Evolutionary conservation across 2,113 vertebrate species (phyloP), one percentile per base, ranked within the genome.

Genomic region (Hirundichthys speculiger): DNA sequence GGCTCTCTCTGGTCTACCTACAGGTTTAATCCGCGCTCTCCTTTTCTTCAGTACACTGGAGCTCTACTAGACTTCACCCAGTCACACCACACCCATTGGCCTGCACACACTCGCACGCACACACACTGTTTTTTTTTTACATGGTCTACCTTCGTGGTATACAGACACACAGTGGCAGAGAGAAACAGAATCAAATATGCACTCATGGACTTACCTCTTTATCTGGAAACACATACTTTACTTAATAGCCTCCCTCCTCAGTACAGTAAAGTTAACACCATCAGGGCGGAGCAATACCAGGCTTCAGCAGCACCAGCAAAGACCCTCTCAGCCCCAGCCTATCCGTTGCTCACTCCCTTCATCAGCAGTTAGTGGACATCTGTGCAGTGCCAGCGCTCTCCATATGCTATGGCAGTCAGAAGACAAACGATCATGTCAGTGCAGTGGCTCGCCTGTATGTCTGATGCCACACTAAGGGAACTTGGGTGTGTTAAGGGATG

Each of bases 1-100:
- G 94, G 92, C 93, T 96, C 93, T 94, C 93, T 92, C 60, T 74
- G 77, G 90, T 93, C 93, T 93, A 94, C 94, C 94, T 95, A 77
- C 61, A 39, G 79, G 77, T 93, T 90, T 91, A 95, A 94, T 95
- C 93, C 93, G 74, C 77, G 62, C 34, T 75, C 70, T 80, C 56
- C 53, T 72, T 79, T 68, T 76, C 66, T 68, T 79, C 69, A 67
- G 61, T 77, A 59, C 63, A 73, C 68, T 57, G 24, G 34, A 57
- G 63, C 77, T 68, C 62, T 57, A 68, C 21, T 70, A 63, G 69
- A 62, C 62, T 82, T 75, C 80, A 82, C 80, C 80, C 67, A 69
- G 61, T 45, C 25, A 16, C 43, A 42, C 62, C 16, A 58, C 64
- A 50, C 47, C 56, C 59, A 42, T 41, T 27, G 14, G 55, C 25